phyloP scores from a whole-genome alignment of 2,888 invertebrate species.

The Tipula helvola region DNA sequence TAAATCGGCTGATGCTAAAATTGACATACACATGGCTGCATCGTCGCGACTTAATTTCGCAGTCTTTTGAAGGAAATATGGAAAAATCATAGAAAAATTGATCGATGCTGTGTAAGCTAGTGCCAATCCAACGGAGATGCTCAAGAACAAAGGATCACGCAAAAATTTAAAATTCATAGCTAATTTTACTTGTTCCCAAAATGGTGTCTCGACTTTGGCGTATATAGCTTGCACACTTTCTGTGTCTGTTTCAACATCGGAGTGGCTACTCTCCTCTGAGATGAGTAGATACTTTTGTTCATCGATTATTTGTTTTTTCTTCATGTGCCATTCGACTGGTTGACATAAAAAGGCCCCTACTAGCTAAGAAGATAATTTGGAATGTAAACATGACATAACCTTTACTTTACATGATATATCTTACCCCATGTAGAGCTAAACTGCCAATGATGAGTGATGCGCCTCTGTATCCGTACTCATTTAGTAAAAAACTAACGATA shows the following conservation, averaged over 20 bases:
- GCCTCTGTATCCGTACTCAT: slow-evolving; percentile 49
- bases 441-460: slow-evolving; percentile 50
- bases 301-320: slow-evolving; percentile 21
- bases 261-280: background rate
- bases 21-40: slow-evolving; percentile 58
- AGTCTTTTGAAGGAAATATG: slow-evolving; percentile 47
- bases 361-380: slow-evolving; percentile 32
- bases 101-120: slow-evolving; percentile 54
- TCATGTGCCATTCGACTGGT: slow-evolving; percentile 45
- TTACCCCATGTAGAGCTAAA: slow-evolving; percentile 52
- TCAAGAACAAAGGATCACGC: slow-evolving; percentile 48
- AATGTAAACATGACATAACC: background rate
- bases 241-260: background rate
- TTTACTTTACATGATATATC: slow-evolving; percentile 15
- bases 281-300: background rate
- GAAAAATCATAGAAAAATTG: slow-evolving; percentile 57
- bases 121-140: slow-evolving; percentile 53
- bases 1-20: slow-evolving; percentile 53
- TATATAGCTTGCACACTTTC: background rate
- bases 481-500: slow-evolving; percentile 49
- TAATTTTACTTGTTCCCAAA: slow-evolving; percentile 24
- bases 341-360: slow-evolving; percentile 44
- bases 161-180: slow-evolving; percentile 52
- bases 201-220: background rate
- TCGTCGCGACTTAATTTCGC: slow-evolving; percentile 36